Evolutionary conservation across 1,140 invertebrate species (phyloP), one percentile per base, ranked within the genome.

Genomic region (Panagrolaimus sp.): DNA sequence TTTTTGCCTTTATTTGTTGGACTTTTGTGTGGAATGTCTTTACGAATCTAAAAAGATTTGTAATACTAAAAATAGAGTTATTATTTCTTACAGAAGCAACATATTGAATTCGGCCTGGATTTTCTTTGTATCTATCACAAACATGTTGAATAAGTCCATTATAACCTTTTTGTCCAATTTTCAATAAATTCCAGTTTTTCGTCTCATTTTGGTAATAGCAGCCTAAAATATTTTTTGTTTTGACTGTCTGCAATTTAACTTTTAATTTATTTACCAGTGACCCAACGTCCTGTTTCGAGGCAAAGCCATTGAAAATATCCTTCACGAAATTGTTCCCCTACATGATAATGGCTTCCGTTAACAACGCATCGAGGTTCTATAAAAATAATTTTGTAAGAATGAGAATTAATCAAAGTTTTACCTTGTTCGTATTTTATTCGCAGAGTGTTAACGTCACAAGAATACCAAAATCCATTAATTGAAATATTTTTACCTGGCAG

Each of bases 181-280:
- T 73, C 0, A 82, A 65, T 14, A 79, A 62, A 10, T 78, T 69
- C 70, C 78, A 81, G 6, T 80, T 46, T 7, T 73, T 69, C n/a
- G 80, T 82, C 71, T 82, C 80, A 58, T 82, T 83, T 63, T 79
- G 71, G 47, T 80, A 82, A 52, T 79, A 82, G 63, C 80, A 82
- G 1, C 80, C 80, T 82, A 10, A 47, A 28, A 48, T 3, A 24
- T 65, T 48, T 15, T 21, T n/a, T 15, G 32, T 43, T 43, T 1
- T n/a, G 68, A 12, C 15, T 65, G 21, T 26, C 12, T 69, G 2
- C 12, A 62, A 71, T 4, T 45, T 15, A n/a, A 38, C 28, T 26
- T 28, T 62, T 43, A 73, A 74, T 46, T 26, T 9, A 45, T 15
- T 63, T 63, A 82, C 80, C 80, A 43, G 52, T 79, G 9, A 82